Evolutionary conservation across 1,140 invertebrate species (phyloP).

Genomic region (Aphelenchoides avenae): DNA sequence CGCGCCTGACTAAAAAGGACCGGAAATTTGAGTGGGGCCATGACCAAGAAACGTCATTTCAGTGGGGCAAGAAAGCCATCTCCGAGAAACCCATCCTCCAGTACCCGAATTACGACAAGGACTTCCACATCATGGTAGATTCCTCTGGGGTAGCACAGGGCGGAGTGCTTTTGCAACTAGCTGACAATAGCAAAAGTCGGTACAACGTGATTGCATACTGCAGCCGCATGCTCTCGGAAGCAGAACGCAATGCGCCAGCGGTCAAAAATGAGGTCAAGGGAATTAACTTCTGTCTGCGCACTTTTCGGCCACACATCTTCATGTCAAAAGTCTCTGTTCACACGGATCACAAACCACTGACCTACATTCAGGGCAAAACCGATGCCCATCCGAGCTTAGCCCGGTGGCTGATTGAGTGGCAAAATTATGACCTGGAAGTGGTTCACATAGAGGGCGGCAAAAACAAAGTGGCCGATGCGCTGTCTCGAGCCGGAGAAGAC

Average conservation of each 20-base stretch:
- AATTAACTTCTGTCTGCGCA: conserved; percentile 7
- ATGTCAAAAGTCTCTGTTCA: conserved; percentile 14
- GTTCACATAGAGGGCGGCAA: conserved; percentile 8
- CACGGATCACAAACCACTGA: conserved; percentile 23
- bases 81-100: conserved; percentile 10
- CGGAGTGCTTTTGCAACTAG: conserved; percentile 13
- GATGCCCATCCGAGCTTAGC: conserved; percentile 7
- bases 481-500: background rate
- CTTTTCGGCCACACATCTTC: conserved; percentile 24
- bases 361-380: conserved; percentile 10
- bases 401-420: conserved; percentile 22
- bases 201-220: conserved; percentile 22
- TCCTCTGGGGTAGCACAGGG: conserved; percentile 18
- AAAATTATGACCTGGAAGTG: conserved; percentile 12
- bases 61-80: conserved; percentile 3
- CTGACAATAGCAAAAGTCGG: background rate
- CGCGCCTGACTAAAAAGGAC: conserved; percentile 15
- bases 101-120: conserved; percentile 17
- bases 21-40: conserved; percentile 10
- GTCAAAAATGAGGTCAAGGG: conserved; percentile 19
- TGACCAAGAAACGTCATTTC: conserved; percentile 17
- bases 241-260: conserved; percentile 8
- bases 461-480: conserved; percentile 11
- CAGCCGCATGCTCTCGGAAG: background rate
- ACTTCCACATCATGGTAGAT: conserved; percentile 24